Evolutionary conservation across 1,140 invertebrate genomes (phyloP).

Genomic region (Homarus americanus): DNA sequence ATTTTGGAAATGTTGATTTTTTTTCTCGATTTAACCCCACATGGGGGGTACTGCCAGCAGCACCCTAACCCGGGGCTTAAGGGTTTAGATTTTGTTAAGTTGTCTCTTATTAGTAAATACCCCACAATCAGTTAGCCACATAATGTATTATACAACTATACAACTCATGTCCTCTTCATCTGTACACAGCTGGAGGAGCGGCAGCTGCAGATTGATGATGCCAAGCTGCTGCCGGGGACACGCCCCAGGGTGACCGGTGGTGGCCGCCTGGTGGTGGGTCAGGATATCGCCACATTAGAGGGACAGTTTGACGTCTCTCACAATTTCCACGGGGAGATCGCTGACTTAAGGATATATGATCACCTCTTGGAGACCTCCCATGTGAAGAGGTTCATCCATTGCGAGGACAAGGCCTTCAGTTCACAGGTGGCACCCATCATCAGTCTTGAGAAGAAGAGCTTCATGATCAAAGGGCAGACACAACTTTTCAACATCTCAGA

Average conservation of each 20-base stretch:
- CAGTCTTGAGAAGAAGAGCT: neutral
- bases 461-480: neutral
- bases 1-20: no score
- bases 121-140: no score
- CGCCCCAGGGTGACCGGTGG: constrained; percentile 33
- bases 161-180: no score
- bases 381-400: constrained; percentile 1
- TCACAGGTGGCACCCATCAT: neutral
- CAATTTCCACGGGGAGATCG: constrained; percentile 12
- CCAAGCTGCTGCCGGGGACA: no score
- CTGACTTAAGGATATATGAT: neutral
- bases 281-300: constrained; percentile 4
- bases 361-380: neutral
- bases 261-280: constrained; percentile 32
- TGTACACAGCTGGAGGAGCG: no score
- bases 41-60: no score
- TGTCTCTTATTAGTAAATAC: no score
- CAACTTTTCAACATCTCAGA: neutral
- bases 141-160: no score
- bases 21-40: no score
- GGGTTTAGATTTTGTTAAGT: no score
- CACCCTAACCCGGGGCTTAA: no score
- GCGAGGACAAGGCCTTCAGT: neutral
- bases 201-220: no score
- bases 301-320: constrained; percentile 11